These are phyloP conservation scores for Hirtodrosophila alboralis DNA, from an alignment of 2,888 invertebrate species.

Conservation along the genomic window DNA sequence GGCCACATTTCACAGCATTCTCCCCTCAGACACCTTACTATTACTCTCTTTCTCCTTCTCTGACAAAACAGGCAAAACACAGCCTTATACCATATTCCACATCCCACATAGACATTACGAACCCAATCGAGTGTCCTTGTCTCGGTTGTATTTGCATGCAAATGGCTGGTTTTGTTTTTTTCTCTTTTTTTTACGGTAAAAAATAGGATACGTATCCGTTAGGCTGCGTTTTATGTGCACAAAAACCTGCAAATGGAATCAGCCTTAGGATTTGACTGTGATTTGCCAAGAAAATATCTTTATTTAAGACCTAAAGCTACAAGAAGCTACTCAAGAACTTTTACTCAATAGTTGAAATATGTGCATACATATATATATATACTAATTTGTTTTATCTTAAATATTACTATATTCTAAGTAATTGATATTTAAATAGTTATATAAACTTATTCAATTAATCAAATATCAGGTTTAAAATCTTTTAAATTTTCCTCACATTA, in stretches of 20 bases:
- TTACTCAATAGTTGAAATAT: too few species aligned
- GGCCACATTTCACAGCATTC: too few species aligned
- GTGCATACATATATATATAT: too few species aligned
- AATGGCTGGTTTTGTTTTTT: slow-evolving; percentile 57
- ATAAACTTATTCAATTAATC: too few species aligned
- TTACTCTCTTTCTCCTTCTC: too few species aligned
- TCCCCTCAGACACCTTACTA: slow-evolving; percentile 5
- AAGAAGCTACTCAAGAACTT: too few species aligned
- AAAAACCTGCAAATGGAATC: slow-evolving; percentile 34
- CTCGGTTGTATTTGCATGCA: slow-evolving; percentile 55
- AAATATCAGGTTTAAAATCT: too few species aligned
- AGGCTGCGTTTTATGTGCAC: slow-evolving; percentile 56
- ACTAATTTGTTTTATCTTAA: too few species aligned
- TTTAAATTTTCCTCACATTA: too few species aligned
- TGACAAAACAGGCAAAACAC: slow-evolving; percentile 16
- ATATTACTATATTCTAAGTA: too few species aligned
- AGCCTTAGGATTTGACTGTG: slow-evolving; percentile 40
- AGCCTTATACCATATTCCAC: neutral
- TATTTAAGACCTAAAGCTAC: slow-evolving; percentile 9
- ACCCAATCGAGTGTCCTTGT: slow-evolving; percentile 45
- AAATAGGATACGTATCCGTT: slow-evolving; percentile 29
- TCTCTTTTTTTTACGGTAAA: slow-evolving; percentile 33
- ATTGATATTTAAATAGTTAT: too few species aligned
- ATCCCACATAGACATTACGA: slow-evolving; percentile 1
- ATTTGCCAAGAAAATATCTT: slow-evolving; percentile 12